Conservation (phyloP, 2,888 invertebrate genomes). For the Margaritifera margaritifera region DNA sequence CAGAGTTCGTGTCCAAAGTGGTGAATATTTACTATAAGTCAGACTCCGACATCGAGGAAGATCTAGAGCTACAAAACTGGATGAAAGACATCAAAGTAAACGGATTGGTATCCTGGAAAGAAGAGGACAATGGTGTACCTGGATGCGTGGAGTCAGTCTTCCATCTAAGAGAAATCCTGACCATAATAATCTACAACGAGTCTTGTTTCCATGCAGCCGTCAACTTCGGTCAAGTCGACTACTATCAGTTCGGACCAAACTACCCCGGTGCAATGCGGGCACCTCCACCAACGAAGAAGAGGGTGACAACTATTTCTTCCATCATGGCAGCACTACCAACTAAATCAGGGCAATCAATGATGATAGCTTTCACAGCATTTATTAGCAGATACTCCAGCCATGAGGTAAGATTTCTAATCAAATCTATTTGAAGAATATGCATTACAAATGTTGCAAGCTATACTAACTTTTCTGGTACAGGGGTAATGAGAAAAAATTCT, state of each 20-base stretch:
- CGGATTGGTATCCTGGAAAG: slow-evolving; percentile 18
- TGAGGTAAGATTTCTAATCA: slow-evolving; percentile 20
- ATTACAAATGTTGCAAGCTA: no score
- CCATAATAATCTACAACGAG: slow-evolving; percentile 29
- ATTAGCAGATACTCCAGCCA: slow-evolving; percentile 25
- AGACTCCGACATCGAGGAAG: slow-evolving; percentile 21
- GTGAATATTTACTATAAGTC: slow-evolving; percentile 23
- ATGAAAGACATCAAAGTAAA: slow-evolving; percentile 27
- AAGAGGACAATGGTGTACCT: slow-evolving; percentile 27
- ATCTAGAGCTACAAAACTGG: slow-evolving; percentile 28
- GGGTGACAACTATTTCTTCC: no score
- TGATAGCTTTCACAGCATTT: slow-evolving; percentile 32
- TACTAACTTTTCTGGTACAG: no score
- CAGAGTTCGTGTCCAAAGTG: slow-evolving; percentile 21
- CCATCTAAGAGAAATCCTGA: slow-evolving; percentile 22
- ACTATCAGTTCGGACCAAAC: slow-evolving; percentile 35
- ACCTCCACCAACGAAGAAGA: slow-evolving; percentile 30
- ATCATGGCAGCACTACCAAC: neutral
- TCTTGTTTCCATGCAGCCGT: slow-evolving; percentile 32
- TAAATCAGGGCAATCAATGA: slow-evolving; percentile 30
- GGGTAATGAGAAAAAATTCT: no score
- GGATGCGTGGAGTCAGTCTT: slow-evolving; percentile 14
- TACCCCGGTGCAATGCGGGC: slow-evolving; percentile 30
- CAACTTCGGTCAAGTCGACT: slow-evolving; percentile 37
- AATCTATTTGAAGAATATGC: no score